Percentiles rank a stretch among this genome's conserved stretches.
Conservation (phyloP, 1,140 invertebrate species). For the Metopolophium dirhodum region DNA sequence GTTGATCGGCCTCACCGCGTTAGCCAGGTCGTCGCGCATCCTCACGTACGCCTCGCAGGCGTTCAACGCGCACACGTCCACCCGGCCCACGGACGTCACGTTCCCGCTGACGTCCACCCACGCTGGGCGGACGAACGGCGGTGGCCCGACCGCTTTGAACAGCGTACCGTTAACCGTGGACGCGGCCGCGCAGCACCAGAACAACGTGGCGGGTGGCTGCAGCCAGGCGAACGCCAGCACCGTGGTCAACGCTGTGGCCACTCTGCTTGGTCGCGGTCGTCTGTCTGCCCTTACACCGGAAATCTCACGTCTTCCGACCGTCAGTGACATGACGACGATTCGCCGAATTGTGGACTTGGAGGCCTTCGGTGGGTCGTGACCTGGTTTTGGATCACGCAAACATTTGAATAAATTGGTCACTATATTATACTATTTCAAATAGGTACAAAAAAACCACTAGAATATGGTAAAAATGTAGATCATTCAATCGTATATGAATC, state of each 20-base stretch:
- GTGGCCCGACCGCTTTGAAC: not conserved
- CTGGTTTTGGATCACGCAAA: not conserved
- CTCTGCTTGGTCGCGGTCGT: not conserved
- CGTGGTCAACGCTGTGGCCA: not conserved
- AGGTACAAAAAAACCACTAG: not conserved
- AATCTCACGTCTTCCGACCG: not conserved
- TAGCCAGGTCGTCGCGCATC: constrained; percentile 58
- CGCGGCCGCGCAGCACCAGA: too few relatives aligned
- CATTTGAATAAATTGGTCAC: accelerated
- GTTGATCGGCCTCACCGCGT: constrained; percentile 34
- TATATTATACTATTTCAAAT: not conserved
- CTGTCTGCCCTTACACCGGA: not conserved
- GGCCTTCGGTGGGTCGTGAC: not conserved
- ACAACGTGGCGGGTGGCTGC: not conserved
- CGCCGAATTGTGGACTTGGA: too few relatives aligned
- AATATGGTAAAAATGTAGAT: not conserved
- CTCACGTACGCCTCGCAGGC: constrained; percentile 58
- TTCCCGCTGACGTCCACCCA: not conserved
- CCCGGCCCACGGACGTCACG: not conserved
- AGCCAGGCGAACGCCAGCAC: not conserved
- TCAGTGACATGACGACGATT: not conserved
- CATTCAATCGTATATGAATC: not conserved
- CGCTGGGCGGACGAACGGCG: not conserved
- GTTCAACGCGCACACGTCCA: constrained; percentile 58
- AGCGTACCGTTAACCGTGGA: not conserved